Evolutionary conservation across 2,113 vertebrate genomes (phyloP).

Genomic region (Hystrix cristata): DNA sequence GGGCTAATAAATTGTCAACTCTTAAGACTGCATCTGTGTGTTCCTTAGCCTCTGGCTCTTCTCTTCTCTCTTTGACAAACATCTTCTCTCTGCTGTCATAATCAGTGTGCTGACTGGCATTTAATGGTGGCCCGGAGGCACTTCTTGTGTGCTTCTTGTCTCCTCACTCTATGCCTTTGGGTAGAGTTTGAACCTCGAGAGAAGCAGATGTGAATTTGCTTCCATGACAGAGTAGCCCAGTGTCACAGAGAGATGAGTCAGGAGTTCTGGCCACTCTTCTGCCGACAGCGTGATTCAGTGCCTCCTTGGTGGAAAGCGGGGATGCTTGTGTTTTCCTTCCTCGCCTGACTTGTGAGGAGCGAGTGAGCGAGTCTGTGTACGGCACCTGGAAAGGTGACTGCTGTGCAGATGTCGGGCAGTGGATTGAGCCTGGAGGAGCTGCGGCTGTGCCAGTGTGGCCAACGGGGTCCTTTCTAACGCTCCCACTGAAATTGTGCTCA

Average conservation of each 20-base stretch:
- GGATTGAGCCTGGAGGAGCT: background rate
- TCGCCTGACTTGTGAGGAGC: background rate
- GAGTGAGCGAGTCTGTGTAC: background rate
- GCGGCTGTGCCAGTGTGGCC: background rate
- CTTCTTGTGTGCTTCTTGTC: background rate
- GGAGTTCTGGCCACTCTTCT: background rate
- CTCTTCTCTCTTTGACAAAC: background rate
- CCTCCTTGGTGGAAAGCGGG: background rate
- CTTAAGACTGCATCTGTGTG: rapidly evolving
- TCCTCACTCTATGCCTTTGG: background rate
- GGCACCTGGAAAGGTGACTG: background rate
- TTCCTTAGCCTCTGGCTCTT: background rate
- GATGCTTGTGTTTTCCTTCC: background rate
- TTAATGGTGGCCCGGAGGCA: no score
- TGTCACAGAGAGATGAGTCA: background rate
- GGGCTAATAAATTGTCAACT: background rate
- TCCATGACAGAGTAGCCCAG: background rate
- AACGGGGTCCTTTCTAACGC: background rate
- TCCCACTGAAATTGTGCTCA: background rate
- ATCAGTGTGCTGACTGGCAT: no score
- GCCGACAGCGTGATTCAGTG: background rate
- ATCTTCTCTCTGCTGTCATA: background rate
- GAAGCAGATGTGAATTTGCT: background rate
- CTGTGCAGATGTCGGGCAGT: background rate
- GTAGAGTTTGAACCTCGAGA: background rate